Evolutionary conservation across 2,113 vertebrate species (phyloP).

Genomic region (Rhegmatorhina hoffmannsi): DNA sequence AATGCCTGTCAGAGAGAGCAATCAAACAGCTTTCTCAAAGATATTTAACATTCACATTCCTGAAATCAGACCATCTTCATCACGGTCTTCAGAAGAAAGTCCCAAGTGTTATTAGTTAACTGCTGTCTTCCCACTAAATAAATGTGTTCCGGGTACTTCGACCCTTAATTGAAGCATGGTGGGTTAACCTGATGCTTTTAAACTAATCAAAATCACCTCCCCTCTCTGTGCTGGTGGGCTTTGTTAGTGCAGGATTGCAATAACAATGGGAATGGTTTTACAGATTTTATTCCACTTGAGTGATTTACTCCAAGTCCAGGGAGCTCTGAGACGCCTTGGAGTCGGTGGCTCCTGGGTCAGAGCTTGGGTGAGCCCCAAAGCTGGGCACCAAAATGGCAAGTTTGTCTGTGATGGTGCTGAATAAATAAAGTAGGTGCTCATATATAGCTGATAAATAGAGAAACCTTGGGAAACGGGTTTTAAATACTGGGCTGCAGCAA

Average conservation of each 20-base stretch:
- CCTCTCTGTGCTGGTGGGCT: neutral
- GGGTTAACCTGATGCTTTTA: neutral
- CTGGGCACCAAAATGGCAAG: neutral
- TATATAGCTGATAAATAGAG: neutral
- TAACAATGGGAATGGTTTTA: constrained; percentile 21
- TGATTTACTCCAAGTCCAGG: neutral
- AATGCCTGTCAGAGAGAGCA: neutral
- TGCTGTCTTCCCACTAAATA: neutral
- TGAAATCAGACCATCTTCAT: neutral
- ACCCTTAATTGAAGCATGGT: neutral
- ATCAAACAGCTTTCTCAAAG: neutral
- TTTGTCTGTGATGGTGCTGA: neutral
- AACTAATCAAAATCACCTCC: constrained; percentile 21
- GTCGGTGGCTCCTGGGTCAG: constrained; percentile 1
- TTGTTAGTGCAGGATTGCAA: neutral
- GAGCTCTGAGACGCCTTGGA: neutral
- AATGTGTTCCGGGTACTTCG: neutral
- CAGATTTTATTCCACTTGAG: constrained; percentile 7
- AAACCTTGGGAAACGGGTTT: neutral
- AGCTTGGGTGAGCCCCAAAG: neutral
- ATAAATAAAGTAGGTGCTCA: neutral
- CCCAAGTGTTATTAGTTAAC: neutral
- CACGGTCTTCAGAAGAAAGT: neutral
- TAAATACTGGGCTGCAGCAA: neutral
- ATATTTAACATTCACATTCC: neutral